Conservation (phyloP, 1,140 invertebrate genomes). For the Drosophila elegans region DNA sequence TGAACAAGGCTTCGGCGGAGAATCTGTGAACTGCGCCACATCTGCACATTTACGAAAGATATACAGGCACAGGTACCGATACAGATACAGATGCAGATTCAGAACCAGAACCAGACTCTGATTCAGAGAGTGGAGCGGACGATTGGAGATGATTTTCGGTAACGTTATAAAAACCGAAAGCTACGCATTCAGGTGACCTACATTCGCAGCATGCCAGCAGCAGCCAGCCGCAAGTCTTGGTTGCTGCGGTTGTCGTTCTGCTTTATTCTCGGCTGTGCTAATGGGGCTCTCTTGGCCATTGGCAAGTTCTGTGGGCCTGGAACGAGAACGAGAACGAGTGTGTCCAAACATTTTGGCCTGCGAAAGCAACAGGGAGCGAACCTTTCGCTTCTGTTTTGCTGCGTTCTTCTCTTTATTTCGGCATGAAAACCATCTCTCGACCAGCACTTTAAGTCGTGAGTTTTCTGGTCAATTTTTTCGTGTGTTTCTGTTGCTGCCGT, state of each 20-base stretch:
- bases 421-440: slow-evolving; percentile 69
- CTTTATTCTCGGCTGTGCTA: slow-evolving; percentile 16
- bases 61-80: background rate
- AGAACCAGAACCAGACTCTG: slow-evolving; percentile 3
- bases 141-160: slow-evolving; percentile 47
- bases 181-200: slow-evolving; percentile 75
- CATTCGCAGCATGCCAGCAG: slow-evolving; percentile 46
- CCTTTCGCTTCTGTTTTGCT: slow-evolving; percentile 6
- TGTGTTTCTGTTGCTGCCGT: slow-evolving; percentile 9
- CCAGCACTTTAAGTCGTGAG: slow-evolving; percentile 44
- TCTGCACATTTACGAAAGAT: slow-evolving; percentile 1
- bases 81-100: background rate
- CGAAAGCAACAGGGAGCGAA: slow-evolving; percentile 13
- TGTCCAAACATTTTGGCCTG: slow-evolving; percentile 12
- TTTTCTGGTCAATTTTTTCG: slow-evolving; percentile 30
- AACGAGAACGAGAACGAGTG: background rate
- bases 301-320: background rate
- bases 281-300: slow-evolving; percentile 17
- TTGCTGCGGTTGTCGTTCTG: slow-evolving; percentile 21
- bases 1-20: slow-evolving; percentile 6
- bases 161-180: slow-evolving; percentile 82
- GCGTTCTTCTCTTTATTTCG: slow-evolving; percentile 28
- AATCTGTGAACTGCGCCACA: background rate
- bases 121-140: slow-evolving; percentile 4
- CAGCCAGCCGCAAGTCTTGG: slow-evolving; percentile 14